These are phyloP conservation scores for Opisthograptis luteolata DNA, from an alignment of 2,888 invertebrate species.

Conservation along the genomic window DNA sequence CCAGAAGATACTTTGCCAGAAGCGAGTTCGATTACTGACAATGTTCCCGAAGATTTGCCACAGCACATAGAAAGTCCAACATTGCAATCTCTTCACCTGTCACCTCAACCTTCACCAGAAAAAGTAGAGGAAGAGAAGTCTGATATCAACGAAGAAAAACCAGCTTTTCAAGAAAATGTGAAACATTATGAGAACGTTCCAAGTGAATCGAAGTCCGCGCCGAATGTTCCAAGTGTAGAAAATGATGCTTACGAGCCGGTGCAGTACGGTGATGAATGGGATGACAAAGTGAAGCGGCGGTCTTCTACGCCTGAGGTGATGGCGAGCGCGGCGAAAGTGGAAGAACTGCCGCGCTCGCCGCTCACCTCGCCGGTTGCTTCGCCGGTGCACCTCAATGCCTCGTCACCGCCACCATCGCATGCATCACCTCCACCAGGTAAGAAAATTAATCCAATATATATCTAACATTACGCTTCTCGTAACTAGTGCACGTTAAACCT, in stretches of 20 bases:
- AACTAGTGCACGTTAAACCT: conserved; percentile 22
- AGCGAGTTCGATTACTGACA: conserved; percentile 44
- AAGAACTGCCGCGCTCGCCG: conserved; percentile 60
- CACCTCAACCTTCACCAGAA: conserved; percentile 49
- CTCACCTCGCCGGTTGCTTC: conserved; percentile 56
- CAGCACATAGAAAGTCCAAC: conserved; percentile 37
- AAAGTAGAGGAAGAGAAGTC: conserved; percentile 50
- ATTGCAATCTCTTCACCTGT: conserved; percentile 50
- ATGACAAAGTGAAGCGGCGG: conserved; percentile 66
- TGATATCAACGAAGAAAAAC: conserved; percentile 35
- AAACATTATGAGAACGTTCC: conserved; percentile 55
- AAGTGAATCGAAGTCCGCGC: conserved; percentile 48
- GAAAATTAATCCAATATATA: neutral
- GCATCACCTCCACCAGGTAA: conserved; percentile 71
- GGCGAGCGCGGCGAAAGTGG: conserved; percentile 53
- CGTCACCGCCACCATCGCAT: conserved; percentile 59
- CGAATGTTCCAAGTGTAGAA: conserved; percentile 23
- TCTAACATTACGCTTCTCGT: neutral
- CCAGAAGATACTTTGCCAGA: conserved; percentile 50
- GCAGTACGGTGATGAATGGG: conserved; percentile 66
- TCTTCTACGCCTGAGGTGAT: conserved; percentile 75
- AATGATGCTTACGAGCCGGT: conserved; percentile 57
- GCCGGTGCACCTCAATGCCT: conserved; percentile 62
- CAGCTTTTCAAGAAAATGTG: conserved; percentile 23
- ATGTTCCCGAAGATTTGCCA: conserved; percentile 42